phyloP scores from a whole-genome alignment of 2,888 invertebrate genomes.

The Macrostomum cliftonense region DNA sequence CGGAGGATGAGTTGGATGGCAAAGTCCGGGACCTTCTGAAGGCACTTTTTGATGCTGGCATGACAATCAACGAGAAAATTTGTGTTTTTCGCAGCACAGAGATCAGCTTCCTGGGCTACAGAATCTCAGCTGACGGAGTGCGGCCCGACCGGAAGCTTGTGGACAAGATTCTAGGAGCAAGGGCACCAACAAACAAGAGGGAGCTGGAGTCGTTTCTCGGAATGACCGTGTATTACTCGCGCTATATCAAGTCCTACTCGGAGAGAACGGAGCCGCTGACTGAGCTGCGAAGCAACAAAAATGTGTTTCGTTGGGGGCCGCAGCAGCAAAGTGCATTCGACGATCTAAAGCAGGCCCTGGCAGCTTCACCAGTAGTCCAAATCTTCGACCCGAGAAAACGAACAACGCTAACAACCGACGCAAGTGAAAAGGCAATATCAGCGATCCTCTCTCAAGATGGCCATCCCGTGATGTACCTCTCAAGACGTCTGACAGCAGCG shows the following conservation, averaged over 20 bases:
- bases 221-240: conserved; percentile 1
- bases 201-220: conserved; percentile 4
- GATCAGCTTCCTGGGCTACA: conserved; percentile 1
- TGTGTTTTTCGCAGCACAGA: conserved; percentile 4
- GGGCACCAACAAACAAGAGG: conserved; percentile 5
- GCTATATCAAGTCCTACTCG: conserved; percentile 4
- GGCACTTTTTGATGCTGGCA: conserved; percentile 4
- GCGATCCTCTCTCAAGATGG: too few relatives aligned
- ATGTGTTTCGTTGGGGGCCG: conserved; percentile 1
- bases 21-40: conserved; percentile 1
- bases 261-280: conserved; percentile 3
- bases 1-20: conserved; percentile 1
- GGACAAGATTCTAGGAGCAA: neutral
- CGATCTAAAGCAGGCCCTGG: neutral
- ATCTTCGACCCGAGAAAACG: conserved; percentile 3
- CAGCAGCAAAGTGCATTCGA: conserved; percentile 1
- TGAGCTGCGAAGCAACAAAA: conserved; percentile 1
- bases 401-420: conserved; percentile 7
- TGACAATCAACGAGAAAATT: conserved; percentile 4
- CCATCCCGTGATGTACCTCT: too few relatives aligned
- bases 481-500: neutral
- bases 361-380: conserved; percentile 6
- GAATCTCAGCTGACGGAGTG: conserved; percentile 1
- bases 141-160: conserved; percentile 3
- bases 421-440: neutral